Base-by-base conservation (phyloP, 1,140 invertebrate species). In the Rhizoglyphus robini region DNA sequence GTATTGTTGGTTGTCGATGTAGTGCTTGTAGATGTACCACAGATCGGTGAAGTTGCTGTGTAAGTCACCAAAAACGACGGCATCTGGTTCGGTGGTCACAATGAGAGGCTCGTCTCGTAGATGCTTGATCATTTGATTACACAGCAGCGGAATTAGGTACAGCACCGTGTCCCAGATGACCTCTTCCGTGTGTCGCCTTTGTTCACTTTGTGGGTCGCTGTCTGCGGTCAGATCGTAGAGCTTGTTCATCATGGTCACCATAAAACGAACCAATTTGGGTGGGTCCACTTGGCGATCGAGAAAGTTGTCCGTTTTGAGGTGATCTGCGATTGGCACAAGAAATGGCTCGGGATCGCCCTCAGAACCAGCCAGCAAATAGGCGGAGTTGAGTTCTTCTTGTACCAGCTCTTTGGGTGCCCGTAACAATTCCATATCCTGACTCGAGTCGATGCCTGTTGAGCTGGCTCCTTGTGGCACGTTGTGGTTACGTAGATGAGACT, bases 31-130 rank as follows among this genome's bases (percentile, higher is more conserved):
- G 77, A 82, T 83, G 65, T 77, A 77, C 3, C 81, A 72, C 47
- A 83, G 70, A 72, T 83, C 82, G 41, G 75, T 72, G 67, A 77
- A 81, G 73, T 83, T 83, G 5, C 82, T 82, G 75, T 83, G 81
- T 59, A 83, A 75, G 72, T 83, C 82, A 62, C 23, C 18, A n/a
- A 65, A n/a, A 63, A 47, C 30, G n/a, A 38, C 23, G n/a, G 23
- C 48, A 46, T 46, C 23, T 46, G 41, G 41, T 23, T 46, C 41
- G n/a, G n/a, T n/a, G n/a, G n/a, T n/a, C 41, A 46, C 41, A 23
- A 15, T 23, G 41, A 23, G 41, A 46, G 15, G 41, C 15, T 46
- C 41, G 23, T 46, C n/a, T n/a, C n/a, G n/a, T n/a, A n/a, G n/a
- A n/a, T n/a, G n/a, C n/a, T n/a, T n/a, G n/a, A n/a, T n/a, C 41